Conservation (phyloP, 2,888 invertebrate genomes). For the Brenthis hecate region DNA sequence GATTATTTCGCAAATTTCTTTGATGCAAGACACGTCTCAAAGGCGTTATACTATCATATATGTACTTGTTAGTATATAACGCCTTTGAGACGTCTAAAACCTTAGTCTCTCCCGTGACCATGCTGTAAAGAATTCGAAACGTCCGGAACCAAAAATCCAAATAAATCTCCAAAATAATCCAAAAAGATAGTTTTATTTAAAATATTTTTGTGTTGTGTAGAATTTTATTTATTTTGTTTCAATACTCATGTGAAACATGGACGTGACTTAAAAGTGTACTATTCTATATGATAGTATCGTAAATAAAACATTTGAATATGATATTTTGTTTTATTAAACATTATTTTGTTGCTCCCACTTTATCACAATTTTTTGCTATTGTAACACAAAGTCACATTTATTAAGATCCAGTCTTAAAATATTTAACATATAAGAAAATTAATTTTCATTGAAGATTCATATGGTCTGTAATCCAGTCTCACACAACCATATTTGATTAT, state of each 20-base stretch:
- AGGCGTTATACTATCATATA: too few species aligned
- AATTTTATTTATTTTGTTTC: slow-evolving; percentile 35
- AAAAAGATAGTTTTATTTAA: too few species aligned
- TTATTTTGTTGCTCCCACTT: slow-evolving; percentile 16
- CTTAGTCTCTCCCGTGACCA: too few species aligned
- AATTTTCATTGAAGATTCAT: neutral
- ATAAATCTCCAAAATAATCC: too few species aligned
- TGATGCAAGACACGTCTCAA: too few species aligned
- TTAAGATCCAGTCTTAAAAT: neutral
- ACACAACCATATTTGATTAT: too few species aligned
- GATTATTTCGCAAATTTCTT: too few species aligned
- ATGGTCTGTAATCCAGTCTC: neutral
- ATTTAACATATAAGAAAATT: neutral
- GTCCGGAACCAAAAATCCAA: too few species aligned
- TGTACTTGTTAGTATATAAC: too few species aligned
- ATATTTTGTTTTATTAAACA: slow-evolving; percentile 30
- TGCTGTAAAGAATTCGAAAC: too few species aligned
- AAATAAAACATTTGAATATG: slow-evolving; percentile 29
- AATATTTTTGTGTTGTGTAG: slow-evolving; percentile 38
- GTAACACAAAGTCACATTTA: neutral
- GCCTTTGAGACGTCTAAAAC: too few species aligned
- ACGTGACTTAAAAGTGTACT: slow-evolving; percentile 53
- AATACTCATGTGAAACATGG: slow-evolving; percentile 69
- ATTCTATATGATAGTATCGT: slow-evolving; percentile 54
- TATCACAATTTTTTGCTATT: slow-evolving; percentile 27